Conservation (phyloP, 2,797 vertebrate genomes). For the Philypnodon macrostomus region DNA sequence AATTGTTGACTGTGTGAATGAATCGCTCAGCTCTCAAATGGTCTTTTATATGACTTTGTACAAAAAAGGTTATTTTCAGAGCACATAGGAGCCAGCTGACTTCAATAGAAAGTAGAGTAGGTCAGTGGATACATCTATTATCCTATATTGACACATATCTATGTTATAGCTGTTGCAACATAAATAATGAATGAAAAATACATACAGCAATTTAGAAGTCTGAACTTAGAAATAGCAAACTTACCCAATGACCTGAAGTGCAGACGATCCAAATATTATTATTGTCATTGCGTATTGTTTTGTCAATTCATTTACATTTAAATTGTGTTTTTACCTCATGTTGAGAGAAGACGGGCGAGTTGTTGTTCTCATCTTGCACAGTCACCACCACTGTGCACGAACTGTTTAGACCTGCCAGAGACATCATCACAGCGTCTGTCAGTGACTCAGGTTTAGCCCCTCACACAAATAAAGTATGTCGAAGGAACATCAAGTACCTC, state of each 20-base stretch:
- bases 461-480: conserved; percentile 40
- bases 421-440: conserved; percentile 58
- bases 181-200: no score
- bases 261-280: no score
- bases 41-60: background rate
- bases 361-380: conserved; percentile 81
- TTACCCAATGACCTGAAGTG: no score
- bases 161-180: no score
- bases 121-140: no score
- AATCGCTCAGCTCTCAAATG: background rate
- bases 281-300: no score
- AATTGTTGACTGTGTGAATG: background rate
- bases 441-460: conserved; percentile 60
- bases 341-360: conserved; percentile 76
- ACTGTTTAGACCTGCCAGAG: conserved; percentile 77
- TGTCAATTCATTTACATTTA: background rate
- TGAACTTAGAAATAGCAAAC: no score
- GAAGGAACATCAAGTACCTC: conserved; percentile 43
- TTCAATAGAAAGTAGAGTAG: no score
- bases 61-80: no score
- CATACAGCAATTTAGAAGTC: no score
- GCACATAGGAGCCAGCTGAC: no score
- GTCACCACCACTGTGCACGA: conserved; percentile 75
- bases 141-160: no score
- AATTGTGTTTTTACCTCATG: conserved; percentile 71